Base-by-base conservation (phyloP, 2,888 invertebrate genomes). In the Anarsia innoxiella region DNA sequence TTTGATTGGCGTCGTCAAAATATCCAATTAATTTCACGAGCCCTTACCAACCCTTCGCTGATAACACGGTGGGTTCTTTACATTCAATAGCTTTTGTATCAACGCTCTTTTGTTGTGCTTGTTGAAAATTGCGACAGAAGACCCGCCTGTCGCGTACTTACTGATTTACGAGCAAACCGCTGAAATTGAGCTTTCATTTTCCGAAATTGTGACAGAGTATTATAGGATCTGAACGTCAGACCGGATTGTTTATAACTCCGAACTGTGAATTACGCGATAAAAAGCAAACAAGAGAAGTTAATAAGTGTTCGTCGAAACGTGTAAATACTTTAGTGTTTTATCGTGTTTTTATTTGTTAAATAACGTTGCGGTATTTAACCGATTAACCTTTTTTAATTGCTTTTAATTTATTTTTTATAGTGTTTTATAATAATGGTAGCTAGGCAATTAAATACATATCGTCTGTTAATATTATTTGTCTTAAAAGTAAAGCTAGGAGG, bases 31-130 rank as follows among this genome's bases (percentile, higher is more conserved):
- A 59, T 64, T 65, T 62, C 58, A 64, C 56, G 56, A 46, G 39
- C 47, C 50, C 8, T 9, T 4, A 25, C n/a, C n/a, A 9, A n/a
- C 50, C 47, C 54, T 47, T 3, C 19, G 19, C 8, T 19, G 4
- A 19, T 3, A 25, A 3, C 25, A 25, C 25, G 8, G n/a, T 4
- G 25, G 25, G 8, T 35, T 36, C 51, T 42, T 53, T 49, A 53
- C 59, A 60, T 58, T 66, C 58, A 68, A 69, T 65, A 60, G 65
- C 63, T 56, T 63, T 70, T 70, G 63, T 67, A 51, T 46, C 55
- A 56, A 59, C 67, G n/a, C n/a, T n/a, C 72, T 71, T 63, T 73
- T 72, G 72, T 25, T 25, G 25, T 25, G 2, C 25, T 9, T n/a
- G 4, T 5, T 4, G 4, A 9, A n/a, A 5, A 9, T 25, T 5